These are phyloP conservation scores for Parazoanthus swiftii DNA, from an alignment of 92 coral and sea anemone genomes.

Conservation along the genomic window DNA sequence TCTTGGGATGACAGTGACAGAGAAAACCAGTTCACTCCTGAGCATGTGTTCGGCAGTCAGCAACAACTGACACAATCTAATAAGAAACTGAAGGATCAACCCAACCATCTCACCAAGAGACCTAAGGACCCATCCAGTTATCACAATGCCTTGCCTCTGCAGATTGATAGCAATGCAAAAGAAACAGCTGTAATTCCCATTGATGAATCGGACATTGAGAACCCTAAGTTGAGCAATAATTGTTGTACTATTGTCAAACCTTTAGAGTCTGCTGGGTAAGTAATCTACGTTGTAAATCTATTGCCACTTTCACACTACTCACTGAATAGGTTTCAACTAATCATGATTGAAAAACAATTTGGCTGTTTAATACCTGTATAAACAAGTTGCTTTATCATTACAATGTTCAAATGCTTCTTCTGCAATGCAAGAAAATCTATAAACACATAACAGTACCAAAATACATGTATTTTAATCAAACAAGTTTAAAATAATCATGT, in stretches of 20 bases:
- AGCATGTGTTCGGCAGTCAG: conserved; percentile 19
- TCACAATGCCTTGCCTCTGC: not conserved
- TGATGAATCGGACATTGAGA: conserved; percentile 16
- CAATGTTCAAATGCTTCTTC: too few relatives aligned
- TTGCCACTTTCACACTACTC: too few relatives aligned
- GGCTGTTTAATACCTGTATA: too few relatives aligned
- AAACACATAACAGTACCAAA: too few relatives aligned
- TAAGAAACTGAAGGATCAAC: not conserved
- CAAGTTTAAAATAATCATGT: too few relatives aligned
- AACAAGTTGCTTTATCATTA: too few relatives aligned
- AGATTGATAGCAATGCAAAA: not conserved
- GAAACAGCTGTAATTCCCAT: not conserved
- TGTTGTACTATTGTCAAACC: conserved; percentile 6
- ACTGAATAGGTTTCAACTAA: too few relatives aligned
- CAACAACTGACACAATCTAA: conserved; percentile 5
- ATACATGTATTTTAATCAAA: too few relatives aligned
- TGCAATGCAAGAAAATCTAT: too few relatives aligned
- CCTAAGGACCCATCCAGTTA: conserved; percentile 2
- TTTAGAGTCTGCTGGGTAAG: not conserved
- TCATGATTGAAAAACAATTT: too few relatives aligned
- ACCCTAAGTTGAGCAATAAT: not conserved
- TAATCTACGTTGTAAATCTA: too few relatives aligned
- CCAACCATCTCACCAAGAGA: not conserved
- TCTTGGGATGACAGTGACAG: conserved; percentile 64
- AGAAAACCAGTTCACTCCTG: not conserved